These are phyloP conservation scores for Lampropteryx suffumata DNA, from an alignment of 2,888 invertebrate species.

Conservation along the genomic window DNA sequence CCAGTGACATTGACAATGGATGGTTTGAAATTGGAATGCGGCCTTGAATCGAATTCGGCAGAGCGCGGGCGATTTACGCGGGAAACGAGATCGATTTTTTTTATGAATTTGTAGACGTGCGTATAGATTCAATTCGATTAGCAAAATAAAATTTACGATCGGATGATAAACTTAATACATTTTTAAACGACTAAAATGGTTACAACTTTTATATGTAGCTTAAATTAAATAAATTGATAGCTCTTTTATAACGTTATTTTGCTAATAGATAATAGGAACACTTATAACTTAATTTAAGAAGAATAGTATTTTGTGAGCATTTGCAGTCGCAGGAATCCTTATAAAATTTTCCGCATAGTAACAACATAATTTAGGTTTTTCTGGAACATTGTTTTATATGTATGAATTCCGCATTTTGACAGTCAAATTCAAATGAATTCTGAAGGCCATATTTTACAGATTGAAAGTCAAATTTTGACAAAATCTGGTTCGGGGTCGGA, in stretches of 20 bases:
- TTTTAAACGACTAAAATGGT: no score
- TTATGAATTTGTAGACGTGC: slow-evolving; percentile 23
- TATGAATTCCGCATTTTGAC: slow-evolving; percentile 18
- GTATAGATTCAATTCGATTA: slow-evolving; percentile 46
- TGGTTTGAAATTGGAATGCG: slow-evolving; percentile 75
- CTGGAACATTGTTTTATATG: background rate
- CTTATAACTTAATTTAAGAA: no score
- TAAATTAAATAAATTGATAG: no score
- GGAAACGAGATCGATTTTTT: slow-evolving; percentile 63
- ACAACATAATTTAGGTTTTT: slow-evolving; percentile 1
- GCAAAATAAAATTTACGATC: slow-evolving; percentile 40
- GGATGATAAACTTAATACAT: slow-evolving; percentile 14
- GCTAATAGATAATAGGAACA: no score
- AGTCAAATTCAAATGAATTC: slow-evolving; percentile 36
- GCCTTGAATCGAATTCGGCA: slow-evolving; percentile 76
- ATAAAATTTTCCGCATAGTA: slow-evolving; percentile 9
- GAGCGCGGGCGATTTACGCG: slow-evolving; percentile 61
- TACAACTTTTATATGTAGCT: no score
- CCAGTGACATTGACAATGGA: slow-evolving; percentile 78
- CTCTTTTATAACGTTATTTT: no score
- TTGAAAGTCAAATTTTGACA: slow-evolving; percentile 55
- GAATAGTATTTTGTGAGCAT: no score
- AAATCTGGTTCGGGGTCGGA: slow-evolving; percentile 43
- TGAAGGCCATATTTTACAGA: slow-evolving; percentile 45
- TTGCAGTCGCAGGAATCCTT: background rate